Evolutionary conservation across 2,113 vertebrate species (phyloP), one percentile per base, ranked within the genome.

Genomic region (Sinocyclocheilus anshuiensis): DNA sequence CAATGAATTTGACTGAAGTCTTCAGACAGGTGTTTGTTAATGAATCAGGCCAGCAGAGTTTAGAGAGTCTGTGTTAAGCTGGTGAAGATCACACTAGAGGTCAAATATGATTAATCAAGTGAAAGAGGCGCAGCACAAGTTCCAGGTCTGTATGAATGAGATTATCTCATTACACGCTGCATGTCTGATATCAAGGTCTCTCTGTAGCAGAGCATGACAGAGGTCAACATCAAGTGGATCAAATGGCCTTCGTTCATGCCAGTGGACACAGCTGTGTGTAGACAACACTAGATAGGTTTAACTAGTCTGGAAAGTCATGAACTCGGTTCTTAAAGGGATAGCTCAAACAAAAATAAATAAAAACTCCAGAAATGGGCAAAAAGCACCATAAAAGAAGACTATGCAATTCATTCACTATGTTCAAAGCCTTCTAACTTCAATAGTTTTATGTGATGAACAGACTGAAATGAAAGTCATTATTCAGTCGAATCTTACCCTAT

Each of bases 51-150:
- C 39, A 50, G 77, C 33, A n/a, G 55, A 4, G 26, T n/a, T 20
- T 75, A 42, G 39, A 75, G 42, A 12, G 74, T 78, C 6, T 50
- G 22, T 78, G 55, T 61, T 61, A n/a, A 80, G 20, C 53, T 11
- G 10, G 76, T 57, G 9, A 22, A 78, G 76, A 78, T 57, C 76
- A 57, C 20, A 61, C 33, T 61, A 39, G 77, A 80, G 77, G 77
- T 80, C 77, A 80, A 42, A 80, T 36, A 24, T 16, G 55, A 61
- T 78, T 59, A 78, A 59, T 78, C 29, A 78, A 61, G 11, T 42
- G 22, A 80, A 61, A 16, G 29, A 79, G 77, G 18, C 11, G 3
- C 48, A 55, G 76, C 26, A 50, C 50, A 11, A 22, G 48, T 18
- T 80, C 5, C 24, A 42, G 57, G 11, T 24, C 33, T 24, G 20